Percentiles rank a stretch among this genome's conserved stretches.
phyloP scores from a whole-genome alignment of 2,797 vertebrate genomes.

The Schizopygopsis malacanthus region DNA sequence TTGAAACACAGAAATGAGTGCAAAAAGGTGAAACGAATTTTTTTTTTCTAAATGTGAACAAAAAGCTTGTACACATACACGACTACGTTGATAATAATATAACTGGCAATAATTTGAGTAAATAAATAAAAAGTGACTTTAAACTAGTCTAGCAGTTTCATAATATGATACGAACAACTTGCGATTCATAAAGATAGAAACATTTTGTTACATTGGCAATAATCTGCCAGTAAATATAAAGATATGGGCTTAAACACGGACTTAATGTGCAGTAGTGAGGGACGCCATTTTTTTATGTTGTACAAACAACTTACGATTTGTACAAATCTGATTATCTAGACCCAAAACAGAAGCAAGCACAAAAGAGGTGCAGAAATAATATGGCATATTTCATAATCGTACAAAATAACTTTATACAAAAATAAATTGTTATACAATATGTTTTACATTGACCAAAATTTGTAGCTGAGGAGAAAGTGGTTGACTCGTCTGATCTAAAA shows the following conservation, averaged over 20 bases:
- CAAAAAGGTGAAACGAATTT: no score
- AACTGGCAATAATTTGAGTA: no score
- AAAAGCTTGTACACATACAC: neutral
- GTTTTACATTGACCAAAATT: neutral
- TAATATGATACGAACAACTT: neutral
- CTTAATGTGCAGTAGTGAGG: neutral
- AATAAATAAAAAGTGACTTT: neutral
- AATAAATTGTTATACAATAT: neutral
- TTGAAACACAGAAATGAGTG: no score
- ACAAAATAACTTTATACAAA: neutral
- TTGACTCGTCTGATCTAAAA: neutral
- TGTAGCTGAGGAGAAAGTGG: neutral
- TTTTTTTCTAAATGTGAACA: neutral
- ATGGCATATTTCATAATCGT: neutral
- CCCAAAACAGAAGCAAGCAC: neutral
- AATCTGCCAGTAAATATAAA: neutral
- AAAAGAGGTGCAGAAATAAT: neutral
- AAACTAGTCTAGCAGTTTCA: neutral
- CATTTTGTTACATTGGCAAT: no score
- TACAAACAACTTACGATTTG: neutral
- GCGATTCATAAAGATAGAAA: neutral
- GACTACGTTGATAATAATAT: neutral
- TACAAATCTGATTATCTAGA: neutral
- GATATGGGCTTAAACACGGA: neutral
- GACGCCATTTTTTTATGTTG: neutral